A percentile compares a stretch with the other conserved stretches of the same genome.
These are phyloP conservation scores for Pseudachorutes palmiensis DNA, from an alignment of 1,140 invertebrate genomes.

Conservation along the genomic window DNA sequence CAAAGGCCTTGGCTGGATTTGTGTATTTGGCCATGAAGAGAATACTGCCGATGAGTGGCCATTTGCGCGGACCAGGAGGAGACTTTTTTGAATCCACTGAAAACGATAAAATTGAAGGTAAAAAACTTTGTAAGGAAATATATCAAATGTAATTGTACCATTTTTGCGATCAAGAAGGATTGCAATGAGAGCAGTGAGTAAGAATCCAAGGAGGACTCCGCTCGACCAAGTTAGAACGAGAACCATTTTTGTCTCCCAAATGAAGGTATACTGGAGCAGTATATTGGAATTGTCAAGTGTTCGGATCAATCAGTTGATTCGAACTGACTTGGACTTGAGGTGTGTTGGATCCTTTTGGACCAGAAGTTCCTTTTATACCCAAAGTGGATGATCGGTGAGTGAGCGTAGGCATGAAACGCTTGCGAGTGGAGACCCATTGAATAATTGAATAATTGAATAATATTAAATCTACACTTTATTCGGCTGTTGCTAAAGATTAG, in stretches of 20 bases:
- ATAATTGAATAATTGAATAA: too few species aligned
- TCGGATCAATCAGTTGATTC: neutral
- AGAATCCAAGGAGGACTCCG: slow-evolving; percentile 17
- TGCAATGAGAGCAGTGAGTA: slow-evolving; percentile 10
- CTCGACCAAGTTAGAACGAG: slow-evolving; percentile 20
- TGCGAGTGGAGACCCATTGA: too few species aligned
- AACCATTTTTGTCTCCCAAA: slow-evolving; percentile 14
- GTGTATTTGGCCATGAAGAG: slow-evolving; percentile 56
- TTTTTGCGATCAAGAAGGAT: slow-evolving; percentile 20
- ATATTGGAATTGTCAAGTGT: neutral
- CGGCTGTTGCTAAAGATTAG: too few species aligned
- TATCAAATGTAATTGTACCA: slow-evolving; percentile 18
- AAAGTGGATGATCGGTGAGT: too few species aligned
- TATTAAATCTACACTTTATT: too few species aligned
- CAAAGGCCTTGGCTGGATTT: slow-evolving; percentile 65
- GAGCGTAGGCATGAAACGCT: too few species aligned
- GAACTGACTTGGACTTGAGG: too few species aligned
- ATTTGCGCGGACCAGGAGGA: slow-evolving; percentile 52
- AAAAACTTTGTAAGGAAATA: slow-evolving; percentile 3
- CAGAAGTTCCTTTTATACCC: too few species aligned
- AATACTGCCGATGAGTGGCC: slow-evolving; percentile 63
- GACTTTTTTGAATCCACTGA: neutral
- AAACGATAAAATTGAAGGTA: slow-evolving; percentile 5
- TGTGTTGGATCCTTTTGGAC: too few species aligned
- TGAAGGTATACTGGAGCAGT: neutral